phyloP scores from a whole-genome alignment of 2,113 vertebrate species.

The Dascyllus trimaculatus region DNA sequence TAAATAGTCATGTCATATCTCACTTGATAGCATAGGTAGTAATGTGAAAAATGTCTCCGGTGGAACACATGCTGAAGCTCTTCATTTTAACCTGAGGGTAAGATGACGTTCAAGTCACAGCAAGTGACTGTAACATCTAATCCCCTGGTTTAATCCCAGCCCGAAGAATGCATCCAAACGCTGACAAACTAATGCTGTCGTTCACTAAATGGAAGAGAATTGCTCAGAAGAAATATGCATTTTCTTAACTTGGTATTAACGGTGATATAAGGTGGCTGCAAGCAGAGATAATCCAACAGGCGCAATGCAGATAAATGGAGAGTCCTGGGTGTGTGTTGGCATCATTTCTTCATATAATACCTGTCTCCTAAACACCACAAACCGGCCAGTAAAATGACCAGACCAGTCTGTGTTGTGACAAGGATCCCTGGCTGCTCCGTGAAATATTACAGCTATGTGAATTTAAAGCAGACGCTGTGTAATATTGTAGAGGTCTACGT shows the following conservation, averaged over 20 bases:
- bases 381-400: background rate
- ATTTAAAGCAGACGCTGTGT: background rate
- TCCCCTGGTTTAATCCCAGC: constrained; percentile 64
- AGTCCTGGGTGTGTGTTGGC: constrained; percentile 14
- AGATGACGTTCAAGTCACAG: constrained; percentile 46
- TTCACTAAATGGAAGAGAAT: constrained; percentile 46
- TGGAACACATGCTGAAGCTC: constrained; percentile 14
- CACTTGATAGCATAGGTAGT: background rate
- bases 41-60: background rate
- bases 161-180: constrained; percentile 54
- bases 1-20: constrained; percentile 13
- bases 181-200: constrained; percentile 59
- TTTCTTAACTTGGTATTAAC: constrained; percentile 35
- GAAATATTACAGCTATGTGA: background rate
- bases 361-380: background rate
- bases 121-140: constrained; percentile 49
- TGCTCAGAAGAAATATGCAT: constrained; percentile 47
- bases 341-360: background rate
- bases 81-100: constrained; percentile 47
- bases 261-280: constrained; percentile 39
- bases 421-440: background rate
- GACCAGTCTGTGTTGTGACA: background rate
- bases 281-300: constrained; percentile 51
- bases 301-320: constrained; percentile 4
- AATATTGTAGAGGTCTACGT: background rate